Base-by-base conservation (phyloP, 37 sponge, comb jelly and placozoan species). In the Tethya wilhelma region DNA sequence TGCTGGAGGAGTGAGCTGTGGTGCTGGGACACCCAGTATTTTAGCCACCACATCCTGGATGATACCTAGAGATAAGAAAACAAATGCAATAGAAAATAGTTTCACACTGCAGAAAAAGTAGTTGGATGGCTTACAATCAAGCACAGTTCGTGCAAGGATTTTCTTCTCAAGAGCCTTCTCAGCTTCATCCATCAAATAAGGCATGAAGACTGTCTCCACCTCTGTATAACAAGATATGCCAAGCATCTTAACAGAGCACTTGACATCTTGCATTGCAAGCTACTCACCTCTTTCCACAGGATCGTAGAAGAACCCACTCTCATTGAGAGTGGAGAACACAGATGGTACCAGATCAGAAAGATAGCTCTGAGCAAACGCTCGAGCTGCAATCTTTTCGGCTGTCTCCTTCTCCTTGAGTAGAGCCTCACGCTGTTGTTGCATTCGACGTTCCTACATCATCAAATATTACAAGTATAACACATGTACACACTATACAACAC, bases 331-430 rank as follows among this genome's bases (percentile, higher is more conserved):
- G 60, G 67, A 77, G 80, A 98, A 98, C n/a, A 98, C 99, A 34
- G 96, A 91, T 19, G 99, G 99, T 26, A 96, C 93, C 3, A 98
- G 88, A 45, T 98, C 99, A 69, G 82, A 74, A 4, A 98, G 84
- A 72, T 98, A 98, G 81, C 94, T 88, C 80, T 96, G 89, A 38
- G 98, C 98, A 88, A 98, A 98, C 23, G 96, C 98, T 44, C 96
- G 84, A 46, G 98, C 98, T 44, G 98, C 96, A 42, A 98, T 83
- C 74, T 95, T 98, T 82, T 90, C 89, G 32, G 94, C 86, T 31
- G 98, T 98, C 68, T 98, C 98, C 58, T 86, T 90, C 83, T 98
- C 98, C 60, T 84, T 90, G 19, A 91, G 44, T 40, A 98, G 68
- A 28, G 92, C 95, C 64, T 93, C 90, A 56, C 90, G 67, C 74